A percentile compares a stretch with the other conserved stretches of the same genome.
These are phyloP conservation scores for Agrochola circellaris DNA, from an alignment of 2,888 invertebrate species.

Conservation along the genomic window DNA sequence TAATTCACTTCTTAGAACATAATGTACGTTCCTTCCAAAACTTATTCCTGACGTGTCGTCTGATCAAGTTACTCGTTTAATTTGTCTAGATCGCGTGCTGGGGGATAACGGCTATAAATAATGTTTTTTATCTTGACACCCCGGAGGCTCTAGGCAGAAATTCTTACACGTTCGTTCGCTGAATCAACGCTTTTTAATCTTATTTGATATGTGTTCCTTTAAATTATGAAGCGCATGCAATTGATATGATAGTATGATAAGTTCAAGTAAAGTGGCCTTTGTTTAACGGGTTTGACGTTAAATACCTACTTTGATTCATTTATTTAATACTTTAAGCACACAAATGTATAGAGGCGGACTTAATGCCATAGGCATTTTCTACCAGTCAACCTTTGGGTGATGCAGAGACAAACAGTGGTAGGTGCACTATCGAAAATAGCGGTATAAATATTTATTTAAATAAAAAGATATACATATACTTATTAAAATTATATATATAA, in stretches of 20 bases:
- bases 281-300: conserved; percentile 25
- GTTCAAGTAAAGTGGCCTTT: conserved; percentile 37
- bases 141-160: conserved; percentile 83
- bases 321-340: too few species aligned
- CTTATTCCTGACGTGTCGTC: conserved; percentile 75
- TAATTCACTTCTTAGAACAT: conserved; percentile 76
- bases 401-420: too few species aligned
- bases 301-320: neutral
- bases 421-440: too few species aligned
- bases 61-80: conserved; percentile 88
- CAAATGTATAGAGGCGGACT: too few species aligned
- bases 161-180: conserved; percentile 88
- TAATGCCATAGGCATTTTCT: too few species aligned
- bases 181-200: conserved; percentile 81
- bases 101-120: conserved; percentile 86
- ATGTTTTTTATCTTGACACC: conserved; percentile 87
- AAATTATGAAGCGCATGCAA: conserved; percentile 69
- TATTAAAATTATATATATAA: too few species aligned
- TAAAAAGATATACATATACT: too few species aligned
- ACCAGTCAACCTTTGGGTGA: too few species aligned
- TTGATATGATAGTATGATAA: conserved; percentile 64
- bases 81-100: conserved; percentile 89
- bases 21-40: conserved; percentile 76
- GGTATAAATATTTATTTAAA: too few species aligned
- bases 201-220: conserved; percentile 71